Evolutionary conservation across 2,888 invertebrate species (phyloP).

Genomic region (Megaustenia siamemsis): DNA sequence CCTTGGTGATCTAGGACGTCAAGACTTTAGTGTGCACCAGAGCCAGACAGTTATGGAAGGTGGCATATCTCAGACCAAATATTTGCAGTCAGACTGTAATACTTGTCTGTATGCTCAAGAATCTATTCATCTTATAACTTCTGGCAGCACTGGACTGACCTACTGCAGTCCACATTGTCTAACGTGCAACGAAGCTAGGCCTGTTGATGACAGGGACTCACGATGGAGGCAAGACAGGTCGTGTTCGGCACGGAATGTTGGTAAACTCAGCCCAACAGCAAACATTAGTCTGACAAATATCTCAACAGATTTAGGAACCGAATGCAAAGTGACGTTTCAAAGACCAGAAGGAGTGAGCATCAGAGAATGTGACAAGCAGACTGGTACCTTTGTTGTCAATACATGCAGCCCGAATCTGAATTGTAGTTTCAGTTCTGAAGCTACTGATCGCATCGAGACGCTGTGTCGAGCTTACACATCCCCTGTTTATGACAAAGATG

Average conservation of each 20-base stretch:
- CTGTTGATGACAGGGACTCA: neutral
- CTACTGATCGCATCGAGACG: neutral
- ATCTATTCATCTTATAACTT: conserved; percentile 7
- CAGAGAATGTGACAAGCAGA: conserved; percentile 14
- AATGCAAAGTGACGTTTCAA: neutral
- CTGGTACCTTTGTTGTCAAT: neutral
- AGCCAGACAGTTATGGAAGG: neutral
- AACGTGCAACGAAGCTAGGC: conserved; percentile 11
- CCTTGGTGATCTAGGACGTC: neutral
- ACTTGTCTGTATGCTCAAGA: conserved; percentile 3
- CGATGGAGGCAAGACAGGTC: neutral
- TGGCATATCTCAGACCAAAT: neutral
- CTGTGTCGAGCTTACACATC: conserved; percentile 4
- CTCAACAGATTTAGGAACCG: too few species aligned
- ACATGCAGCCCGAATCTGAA: neutral
- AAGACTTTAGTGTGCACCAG: neutral
- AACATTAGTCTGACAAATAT: too few species aligned
- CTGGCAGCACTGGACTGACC: neutral
- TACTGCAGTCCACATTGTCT: conserved; percentile 40
- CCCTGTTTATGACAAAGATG: neutral
- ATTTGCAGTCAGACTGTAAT: neutral
- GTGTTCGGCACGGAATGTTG: neutral
- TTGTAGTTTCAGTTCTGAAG: neutral
- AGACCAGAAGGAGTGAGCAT: neutral
- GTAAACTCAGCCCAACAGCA: too few species aligned